Base-by-base conservation (phyloP, 2,113 vertebrate species). In the Phylloscopus whistleri region DNA sequence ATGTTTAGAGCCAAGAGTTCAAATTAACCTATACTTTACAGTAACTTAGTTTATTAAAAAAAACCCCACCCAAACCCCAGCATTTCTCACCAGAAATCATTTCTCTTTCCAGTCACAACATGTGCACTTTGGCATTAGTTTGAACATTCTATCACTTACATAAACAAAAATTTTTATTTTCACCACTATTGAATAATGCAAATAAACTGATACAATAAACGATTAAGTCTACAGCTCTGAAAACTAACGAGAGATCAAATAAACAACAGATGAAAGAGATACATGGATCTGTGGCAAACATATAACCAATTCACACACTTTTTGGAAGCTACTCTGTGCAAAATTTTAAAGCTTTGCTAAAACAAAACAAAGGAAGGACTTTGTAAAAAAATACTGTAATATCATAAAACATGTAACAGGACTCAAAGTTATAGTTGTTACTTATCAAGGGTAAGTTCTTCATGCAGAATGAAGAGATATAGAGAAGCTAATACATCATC, bases 21-120 rank as follows among this genome's bases (percentile, higher is more conserved):
- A 79, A 22, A 73, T 60, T 43, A 70, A 79, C 19, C 31, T 26
- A 43, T 30, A 62, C 6, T 85, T 69, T 19, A 70, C 18, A 87
- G 39, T 55, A 86, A 88, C 13, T 9, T 55, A 35, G 18, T 51
- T 82, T 46, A 51, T 55, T 39, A 6, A 46, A 43, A 77, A 83
- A n/a, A 77, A 6, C 0, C 0, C 0, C 19, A 52, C 26, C 8
- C 19, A 74, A 48, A 39, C 7, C 4, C 18, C 16, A n/a, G 56
- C 10, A 51, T 17, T 92, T 81, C 60, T 75, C 43, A 75, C 7
- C 7, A 77, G 46, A 76, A 92, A 73, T 30, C 0, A 58, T n/a
- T 67, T 58, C 33, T 89, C 22, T 79, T 79, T 59, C 48, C 18
- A 68, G 69, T n/a, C 7, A 77, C 24, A 77, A 76, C 8, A 63